Conservation (phyloP, 2,113 vertebrate species). For the Eulemur macaco region DNA sequence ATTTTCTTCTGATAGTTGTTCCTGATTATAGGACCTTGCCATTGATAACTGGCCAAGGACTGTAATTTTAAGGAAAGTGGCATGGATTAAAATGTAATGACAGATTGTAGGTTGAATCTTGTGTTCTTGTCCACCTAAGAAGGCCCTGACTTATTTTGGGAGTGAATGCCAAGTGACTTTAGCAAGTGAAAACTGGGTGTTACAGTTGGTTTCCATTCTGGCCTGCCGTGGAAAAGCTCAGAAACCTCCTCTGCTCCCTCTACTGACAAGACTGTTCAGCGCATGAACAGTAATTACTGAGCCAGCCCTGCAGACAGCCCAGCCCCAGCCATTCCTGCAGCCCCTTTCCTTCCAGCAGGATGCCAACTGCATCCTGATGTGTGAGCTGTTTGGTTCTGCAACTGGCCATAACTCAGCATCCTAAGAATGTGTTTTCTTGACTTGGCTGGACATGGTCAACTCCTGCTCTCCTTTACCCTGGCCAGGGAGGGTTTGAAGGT, state of each 20-base stretch:
- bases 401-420: neutral
- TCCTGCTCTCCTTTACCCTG: neutral
- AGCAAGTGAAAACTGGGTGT: neutral
- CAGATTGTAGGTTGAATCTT: neutral
- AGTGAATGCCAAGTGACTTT: neutral
- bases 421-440: neutral
- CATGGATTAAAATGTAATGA: neutral
- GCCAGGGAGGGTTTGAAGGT: neutral
- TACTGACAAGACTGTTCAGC: neutral
- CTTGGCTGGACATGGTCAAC: neutral
- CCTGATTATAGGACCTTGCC: neutral
- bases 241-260: conserved; percentile 53
- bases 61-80: neutral
- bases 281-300: neutral
- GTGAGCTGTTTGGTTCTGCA: neutral
- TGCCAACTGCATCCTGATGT: too few species aligned
- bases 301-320: neutral
- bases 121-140: neutral
- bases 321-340: neutral
- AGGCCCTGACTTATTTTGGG: neutral
- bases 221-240: neutral
- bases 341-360: neutral
- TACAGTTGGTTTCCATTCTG: neutral
- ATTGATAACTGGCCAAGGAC: neutral
- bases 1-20: neutral